These are phyloP conservation scores for Scaptomyza reducta DNA, from an alignment of 2,888 invertebrate genomes.

Conservation along the genomic window DNA sequence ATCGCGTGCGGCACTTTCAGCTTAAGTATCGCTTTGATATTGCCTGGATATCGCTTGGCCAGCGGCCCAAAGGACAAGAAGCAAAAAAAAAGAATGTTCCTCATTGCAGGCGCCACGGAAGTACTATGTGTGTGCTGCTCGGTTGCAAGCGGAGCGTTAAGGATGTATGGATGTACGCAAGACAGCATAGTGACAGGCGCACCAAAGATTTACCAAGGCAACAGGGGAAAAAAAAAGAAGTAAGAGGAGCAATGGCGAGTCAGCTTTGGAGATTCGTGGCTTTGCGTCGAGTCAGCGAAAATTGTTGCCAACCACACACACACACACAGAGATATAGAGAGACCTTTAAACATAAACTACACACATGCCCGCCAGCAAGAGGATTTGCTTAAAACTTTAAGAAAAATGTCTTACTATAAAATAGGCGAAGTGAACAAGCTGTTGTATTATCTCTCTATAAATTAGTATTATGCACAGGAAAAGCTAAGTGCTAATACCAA, in stretches of 20 bases:
- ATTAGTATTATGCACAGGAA: too few species aligned
- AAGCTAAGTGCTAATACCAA: neutral
- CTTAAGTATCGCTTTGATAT: constrained; percentile 18
- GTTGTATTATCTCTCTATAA: neutral
- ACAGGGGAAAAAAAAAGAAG: neutral
- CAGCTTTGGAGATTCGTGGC: constrained; percentile 29
- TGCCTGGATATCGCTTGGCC: constrained; percentile 20
- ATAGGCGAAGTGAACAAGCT: neutral
- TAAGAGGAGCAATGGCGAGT: constrained; percentile 6
- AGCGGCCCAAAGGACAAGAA: constrained; percentile 18
- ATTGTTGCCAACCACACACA: constrained; percentile 36
- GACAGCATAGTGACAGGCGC: constrained; percentile 15
- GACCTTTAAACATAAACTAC: neutral
- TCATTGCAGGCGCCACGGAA: constrained; percentile 24
- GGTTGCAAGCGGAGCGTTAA: constrained; percentile 19
- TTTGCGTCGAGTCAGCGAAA: constrained; percentile 47
- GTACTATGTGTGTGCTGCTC: constrained; percentile 5
- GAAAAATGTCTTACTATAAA: neutral
- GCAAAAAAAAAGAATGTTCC: constrained; percentile 1
- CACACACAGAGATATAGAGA: neutral
- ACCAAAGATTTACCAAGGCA: constrained; percentile 31
- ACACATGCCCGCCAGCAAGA: constrained; percentile 7
- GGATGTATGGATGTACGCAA: constrained; percentile 30
- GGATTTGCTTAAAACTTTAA: constrained; percentile 6
- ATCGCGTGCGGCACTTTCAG: constrained; percentile 41